Conservation (phyloP, 2,888 invertebrate genomes). For the Sphinx pinastri region DNA sequence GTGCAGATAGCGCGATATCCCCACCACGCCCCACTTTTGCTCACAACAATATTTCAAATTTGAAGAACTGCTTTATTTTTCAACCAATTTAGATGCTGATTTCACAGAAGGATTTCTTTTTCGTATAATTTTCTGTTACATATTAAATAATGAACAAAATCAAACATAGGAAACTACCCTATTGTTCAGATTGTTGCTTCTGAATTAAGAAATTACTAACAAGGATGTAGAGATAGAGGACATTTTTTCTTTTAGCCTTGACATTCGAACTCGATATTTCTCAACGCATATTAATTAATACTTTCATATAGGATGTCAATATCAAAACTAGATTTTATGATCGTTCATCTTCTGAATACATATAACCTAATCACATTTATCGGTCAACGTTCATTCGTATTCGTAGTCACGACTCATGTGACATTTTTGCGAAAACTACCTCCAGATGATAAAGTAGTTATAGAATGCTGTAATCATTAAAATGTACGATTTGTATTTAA, state of each 20-base stretch:
- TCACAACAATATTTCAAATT: too few relatives aligned
- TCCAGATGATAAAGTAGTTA: slow-evolving; percentile 26
- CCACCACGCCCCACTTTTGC: too few relatives aligned
- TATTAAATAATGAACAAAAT: too few relatives aligned
- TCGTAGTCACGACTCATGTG: slow-evolving; percentile 28
- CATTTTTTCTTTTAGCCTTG: slow-evolving; percentile 35
- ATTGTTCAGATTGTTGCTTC: too few relatives aligned
- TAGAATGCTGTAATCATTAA: slow-evolving; percentile 34
- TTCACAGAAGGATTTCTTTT: too few relatives aligned
- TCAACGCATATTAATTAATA: slow-evolving; percentile 38
- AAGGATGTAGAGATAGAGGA: slow-evolving; percentile 35
- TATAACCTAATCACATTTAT: slow-evolving; percentile 34
- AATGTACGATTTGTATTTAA: slow-evolving; percentile 32
- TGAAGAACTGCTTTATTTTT: too few relatives aligned
- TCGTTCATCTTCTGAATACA: slow-evolving; percentile 34
- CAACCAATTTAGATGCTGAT: too few relatives aligned
- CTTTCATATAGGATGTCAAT: slow-evolving; percentile 39
- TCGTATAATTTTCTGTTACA: too few relatives aligned
- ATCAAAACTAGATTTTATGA: slow-evolving; percentile 40
- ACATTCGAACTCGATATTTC: slow-evolving; percentile 42
- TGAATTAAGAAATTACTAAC: slow-evolving; percentile 32
- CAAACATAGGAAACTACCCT: too few relatives aligned
- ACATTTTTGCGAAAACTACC: slow-evolving; percentile 25
- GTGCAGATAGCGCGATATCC: too few relatives aligned
- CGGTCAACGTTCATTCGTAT: slow-evolving; percentile 28